Base-by-base conservation (phyloP, 2,113 vertebrate species). In the Macrotus californicus region DNA sequence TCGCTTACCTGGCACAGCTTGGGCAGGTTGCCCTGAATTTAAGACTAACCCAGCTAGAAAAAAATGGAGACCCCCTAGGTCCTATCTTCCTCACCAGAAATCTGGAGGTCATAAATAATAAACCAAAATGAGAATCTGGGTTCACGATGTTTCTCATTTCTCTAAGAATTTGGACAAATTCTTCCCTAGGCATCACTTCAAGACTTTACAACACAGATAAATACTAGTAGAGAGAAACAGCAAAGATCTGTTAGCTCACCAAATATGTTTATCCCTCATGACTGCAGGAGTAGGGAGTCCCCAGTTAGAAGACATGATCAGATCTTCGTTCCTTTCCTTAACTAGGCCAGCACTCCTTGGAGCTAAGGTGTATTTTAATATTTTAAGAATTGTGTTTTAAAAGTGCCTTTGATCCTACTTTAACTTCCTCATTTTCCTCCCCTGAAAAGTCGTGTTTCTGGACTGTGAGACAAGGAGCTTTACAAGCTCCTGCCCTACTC, bases 291-390 rank as follows among this genome's bases (percentile, higher is more conserved):
- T 31, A 26, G 64, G 72, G 56, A 96, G 50, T 94, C 69, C 88
- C 94, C 73, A 82, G 31, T 34, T 79, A 77, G 73, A 94, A 97
- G 91, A 77, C 12, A 31, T 88, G 91, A 93, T 86, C 93, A 86
- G 89, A 94, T 86, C 54, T 94, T 96, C 77, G 16, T 48, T 94
- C 50, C 48, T 94, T 91, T 83, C n/a, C 66, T 93, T 97, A 96
- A 95, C 92, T 91, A 97, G 85, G 67, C 95, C 96, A 86, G 93
- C 91, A 95, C 88, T 96, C 82, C 48, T 70, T 83, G 73, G 77
- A 86, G 79, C 82, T 90, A 81, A 50, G 39, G 50, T 14, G 59
- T 90, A 72, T 96, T 95, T 95, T 92, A 93, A 82, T 91, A 92
- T 88, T 92, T 92, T 81, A 41, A 90, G 39, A 92, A 85, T 39